Base-by-base conservation (phyloP, 2,113 vertebrate genomes). In the Stigmatopora nigra region DNA sequence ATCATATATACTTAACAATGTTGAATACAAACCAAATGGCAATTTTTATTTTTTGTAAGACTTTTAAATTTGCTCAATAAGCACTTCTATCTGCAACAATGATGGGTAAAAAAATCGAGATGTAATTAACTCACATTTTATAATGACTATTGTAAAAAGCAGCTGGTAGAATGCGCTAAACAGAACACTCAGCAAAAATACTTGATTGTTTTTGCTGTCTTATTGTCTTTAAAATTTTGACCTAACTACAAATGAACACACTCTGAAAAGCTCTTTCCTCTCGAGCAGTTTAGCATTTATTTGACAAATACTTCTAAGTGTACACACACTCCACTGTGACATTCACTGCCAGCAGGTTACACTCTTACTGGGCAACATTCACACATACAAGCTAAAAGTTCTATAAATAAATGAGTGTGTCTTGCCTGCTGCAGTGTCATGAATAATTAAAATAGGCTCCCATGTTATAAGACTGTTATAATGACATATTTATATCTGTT, bases 241-340 rank as follows among this genome's bases (percentile, higher is more conserved):
- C 5, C 19, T 45, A 16, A 61, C 38, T 15, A 5, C 59, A 61
- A 45, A 45, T 44, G 41, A 45, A n/a, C 59, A 45, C 5, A 44
- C 38, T 12, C 36, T 13, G 58, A n/a, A 41, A 36, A 9, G n/a
- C 36, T 36, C 35, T 38, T 60, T 53, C 19, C 19, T 22, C 51
- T 53, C 22, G n/a, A 52, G n/a, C 19, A 20, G 8, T 25, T 44
- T 20, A 45, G 58, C n/a, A 44, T 61, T 61, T 61, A 61, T 61
- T 61, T 61, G 59, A 22, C 41, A 61, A 61, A 20, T 61, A 46
- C 10, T 10, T 56, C 45, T 5, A 61, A 61, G n/a, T 45, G 14
- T 44, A 61, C 41, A 61, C 59, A 13, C 41, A 22, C 59, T 45
- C 12, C 12, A 22, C 41, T 61, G 59, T 61, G 59, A 45, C 41